Conservation (phyloP, 2,113 vertebrate genomes). For the Lontra canadensis region DNA sequence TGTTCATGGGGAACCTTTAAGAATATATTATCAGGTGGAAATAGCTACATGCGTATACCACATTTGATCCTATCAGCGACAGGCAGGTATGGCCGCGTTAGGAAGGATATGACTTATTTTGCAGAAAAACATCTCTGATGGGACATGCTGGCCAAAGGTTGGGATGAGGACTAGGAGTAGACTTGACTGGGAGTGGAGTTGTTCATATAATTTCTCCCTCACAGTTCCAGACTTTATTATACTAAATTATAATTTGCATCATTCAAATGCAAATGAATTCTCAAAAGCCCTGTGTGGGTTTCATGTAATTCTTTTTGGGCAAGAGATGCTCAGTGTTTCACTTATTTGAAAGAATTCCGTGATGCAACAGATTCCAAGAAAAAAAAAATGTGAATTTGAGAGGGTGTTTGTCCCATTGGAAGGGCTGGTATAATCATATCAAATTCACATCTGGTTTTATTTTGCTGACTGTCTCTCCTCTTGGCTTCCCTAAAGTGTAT, state of each 20-base stretch:
- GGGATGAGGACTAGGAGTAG: background rate
- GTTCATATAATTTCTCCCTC: slow-evolving; percentile 53
- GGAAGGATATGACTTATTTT: background rate
- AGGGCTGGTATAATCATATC: slow-evolving; percentile 36
- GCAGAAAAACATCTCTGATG: background rate
- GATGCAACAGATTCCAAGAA: slow-evolving; percentile 52
- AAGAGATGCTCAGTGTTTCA: slow-evolving; percentile 57
- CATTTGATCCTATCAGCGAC: background rate
- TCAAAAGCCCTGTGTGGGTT: slow-evolving; percentile 51
- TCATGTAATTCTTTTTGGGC: slow-evolving; percentile 63
- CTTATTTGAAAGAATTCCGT: slow-evolving; percentile 63
- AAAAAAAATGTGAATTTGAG: slow-evolving; percentile 66
- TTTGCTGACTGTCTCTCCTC: slow-evolving; percentile 57
- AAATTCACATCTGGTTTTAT: slow-evolving; percentile 72
- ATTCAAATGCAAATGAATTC: slow-evolving; percentile 76
- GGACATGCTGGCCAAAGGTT: background rate
- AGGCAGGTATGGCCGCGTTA: background rate
- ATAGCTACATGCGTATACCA: background rate
- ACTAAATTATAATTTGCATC: slow-evolving; percentile 69
- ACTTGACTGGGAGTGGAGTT: slow-evolving; percentile 15
- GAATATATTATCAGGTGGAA: background rate
- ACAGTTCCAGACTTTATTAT: slow-evolving; percentile 49
- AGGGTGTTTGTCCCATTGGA: slow-evolving; percentile 50
- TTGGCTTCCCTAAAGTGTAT: slow-evolving; percentile 50
- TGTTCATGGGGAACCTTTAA: background rate